Conservation (phyloP, 2,888 invertebrate species). For the Aspidiotus destructor region DNA sequence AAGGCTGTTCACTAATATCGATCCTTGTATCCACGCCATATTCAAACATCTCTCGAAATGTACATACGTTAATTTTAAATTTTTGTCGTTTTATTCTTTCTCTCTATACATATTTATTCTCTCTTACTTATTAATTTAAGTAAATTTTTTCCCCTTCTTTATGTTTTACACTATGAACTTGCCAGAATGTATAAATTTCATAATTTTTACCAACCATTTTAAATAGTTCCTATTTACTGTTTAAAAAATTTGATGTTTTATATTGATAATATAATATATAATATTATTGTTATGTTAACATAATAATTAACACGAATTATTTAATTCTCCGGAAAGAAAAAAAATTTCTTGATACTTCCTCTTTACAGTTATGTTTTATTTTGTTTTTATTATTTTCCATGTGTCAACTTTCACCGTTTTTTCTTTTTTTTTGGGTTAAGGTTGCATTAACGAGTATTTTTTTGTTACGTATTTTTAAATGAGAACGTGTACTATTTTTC, state of each 20-base stretch:
- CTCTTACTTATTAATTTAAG: not conserved
- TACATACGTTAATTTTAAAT: conserved; percentile 7
- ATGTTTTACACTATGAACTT: conserved; percentile 21
- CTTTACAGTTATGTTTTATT: conserved; percentile 24
- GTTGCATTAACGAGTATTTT: conserved; percentile 18
- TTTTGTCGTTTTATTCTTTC: conserved; percentile 2
- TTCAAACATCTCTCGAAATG: not conserved
- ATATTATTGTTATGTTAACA: conserved; percentile 22
- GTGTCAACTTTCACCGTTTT: conserved; percentile 5
- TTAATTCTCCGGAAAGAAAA: not conserved
- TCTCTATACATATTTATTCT: not conserved
- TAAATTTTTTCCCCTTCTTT: conserved; percentile 9
- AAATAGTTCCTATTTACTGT: conserved; percentile 33
- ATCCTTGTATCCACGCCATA: conserved; percentile 2
- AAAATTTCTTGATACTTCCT: conserved; percentile 14
- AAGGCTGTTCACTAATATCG: not conserved
- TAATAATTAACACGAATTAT: conserved; percentile 9
- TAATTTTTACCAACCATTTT: conserved; percentile 32
- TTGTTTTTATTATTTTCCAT: conserved; percentile 9
- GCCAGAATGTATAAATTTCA: conserved; percentile 28
- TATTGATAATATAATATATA: conserved; percentile 5
- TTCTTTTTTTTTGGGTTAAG: conserved; percentile 3
- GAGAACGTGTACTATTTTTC: not conserved
- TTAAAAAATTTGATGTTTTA: conserved; percentile 27
- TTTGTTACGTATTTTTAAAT: conserved; percentile 24